Conservation (phyloP, 1,140 invertebrate species). For the Scaptomyza graminum region DNA sequence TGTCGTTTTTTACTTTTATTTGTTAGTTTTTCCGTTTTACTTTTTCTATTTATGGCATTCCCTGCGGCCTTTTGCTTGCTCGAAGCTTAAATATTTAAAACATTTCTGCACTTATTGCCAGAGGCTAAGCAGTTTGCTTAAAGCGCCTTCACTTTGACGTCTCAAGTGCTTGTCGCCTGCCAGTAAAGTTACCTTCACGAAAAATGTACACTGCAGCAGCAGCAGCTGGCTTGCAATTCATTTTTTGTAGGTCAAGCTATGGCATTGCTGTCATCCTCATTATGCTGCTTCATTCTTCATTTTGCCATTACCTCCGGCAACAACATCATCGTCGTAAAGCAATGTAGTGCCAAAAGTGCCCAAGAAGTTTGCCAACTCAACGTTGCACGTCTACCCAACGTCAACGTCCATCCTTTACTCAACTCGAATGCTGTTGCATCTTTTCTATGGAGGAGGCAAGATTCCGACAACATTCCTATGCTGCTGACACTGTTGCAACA, state of each 20-base stretch:
- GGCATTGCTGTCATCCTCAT: constrained; percentile 23
- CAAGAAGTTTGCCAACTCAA: constrained; percentile 30
- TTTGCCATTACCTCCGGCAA: constrained; percentile 1
- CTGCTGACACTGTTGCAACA: constrained; percentile 4
- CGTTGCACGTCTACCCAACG: constrained; percentile 3
- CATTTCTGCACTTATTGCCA: constrained; percentile 15
- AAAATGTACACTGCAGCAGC: constrained; percentile 24
- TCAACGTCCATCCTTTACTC: background rate
- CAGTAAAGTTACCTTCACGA: constrained; percentile 31
- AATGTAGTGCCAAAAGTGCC: constrained; percentile 65
- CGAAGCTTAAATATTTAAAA: constrained; percentile 59
- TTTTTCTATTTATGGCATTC: background rate
- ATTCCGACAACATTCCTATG: background rate
- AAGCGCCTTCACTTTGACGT: constrained; percentile 54
- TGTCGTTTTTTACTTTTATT: constrained; percentile 13
- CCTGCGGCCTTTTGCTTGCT: constrained; percentile 9
- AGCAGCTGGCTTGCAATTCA: background rate
- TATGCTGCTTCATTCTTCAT: constrained; percentile 2
- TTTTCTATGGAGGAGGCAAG: background rate
- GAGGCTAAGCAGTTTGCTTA: constrained; percentile 36
- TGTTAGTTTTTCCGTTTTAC: constrained; percentile 6
- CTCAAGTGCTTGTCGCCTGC: constrained; percentile 50
- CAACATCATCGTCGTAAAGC: constrained; percentile 66
- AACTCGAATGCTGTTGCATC: background rate
- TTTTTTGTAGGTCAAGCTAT: constrained; percentile 70